phyloP scores from a whole-genome alignment of 2,797 vertebrate genomes.

The Hoplostethus mediterraneus region DNA sequence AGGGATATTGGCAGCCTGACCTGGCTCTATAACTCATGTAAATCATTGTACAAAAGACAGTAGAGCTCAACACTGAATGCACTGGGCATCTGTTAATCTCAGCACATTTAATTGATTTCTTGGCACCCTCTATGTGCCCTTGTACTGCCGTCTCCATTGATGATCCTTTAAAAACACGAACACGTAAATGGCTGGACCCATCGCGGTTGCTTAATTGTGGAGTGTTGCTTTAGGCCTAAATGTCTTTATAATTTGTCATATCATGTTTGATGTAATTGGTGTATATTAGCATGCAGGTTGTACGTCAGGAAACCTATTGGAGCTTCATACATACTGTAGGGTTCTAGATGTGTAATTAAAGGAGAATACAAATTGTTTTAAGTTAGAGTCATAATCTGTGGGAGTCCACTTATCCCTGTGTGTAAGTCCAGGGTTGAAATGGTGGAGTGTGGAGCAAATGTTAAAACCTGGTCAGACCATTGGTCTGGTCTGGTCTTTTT shows the following conservation, averaged over 20 bases:
- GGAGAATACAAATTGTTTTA: not conserved
- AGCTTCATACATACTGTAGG: not conserved
- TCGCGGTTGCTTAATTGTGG: conserved; percentile 30
- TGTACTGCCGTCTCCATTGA: conserved; percentile 11
- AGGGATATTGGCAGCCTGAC: conserved; percentile 36
- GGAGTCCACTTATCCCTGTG: not conserved
- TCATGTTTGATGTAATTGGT: not conserved
- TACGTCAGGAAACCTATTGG: not conserved
- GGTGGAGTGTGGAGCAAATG: no score
- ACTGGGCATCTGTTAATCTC: conserved; percentile 45
- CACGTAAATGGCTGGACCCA: conserved; percentile 32
- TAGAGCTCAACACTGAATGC: conserved; percentile 43
- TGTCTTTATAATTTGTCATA: not conserved
- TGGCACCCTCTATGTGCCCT: conserved; percentile 21
- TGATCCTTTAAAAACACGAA: conserved; percentile 30
- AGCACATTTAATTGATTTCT: conserved; percentile 47
- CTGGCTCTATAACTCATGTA: conserved; percentile 13
- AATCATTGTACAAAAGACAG: conserved; percentile 35
- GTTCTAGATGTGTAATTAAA: not conserved
- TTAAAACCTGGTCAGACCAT: no score
- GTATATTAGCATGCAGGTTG: conserved; percentile 3
- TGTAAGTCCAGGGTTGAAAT: not conserved
- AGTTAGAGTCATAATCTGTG: conserved; percentile 1
- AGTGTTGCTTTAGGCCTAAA: conserved; percentile 14
- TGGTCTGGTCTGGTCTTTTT: no score